Conservation (phyloP, 2,888 invertebrate genomes). For the Polydrusus pterygomalis region DNA sequence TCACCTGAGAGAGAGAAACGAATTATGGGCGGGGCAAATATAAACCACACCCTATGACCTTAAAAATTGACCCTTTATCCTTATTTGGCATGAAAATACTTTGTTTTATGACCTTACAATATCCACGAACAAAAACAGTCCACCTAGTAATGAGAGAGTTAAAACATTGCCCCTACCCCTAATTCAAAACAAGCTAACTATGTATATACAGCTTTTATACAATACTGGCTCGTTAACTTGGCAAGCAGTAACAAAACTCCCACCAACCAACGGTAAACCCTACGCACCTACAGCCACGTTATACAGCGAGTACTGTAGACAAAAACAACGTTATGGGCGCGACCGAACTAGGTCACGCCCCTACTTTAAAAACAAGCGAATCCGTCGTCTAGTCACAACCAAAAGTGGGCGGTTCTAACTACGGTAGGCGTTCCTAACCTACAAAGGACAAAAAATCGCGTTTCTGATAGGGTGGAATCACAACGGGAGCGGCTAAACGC, state of each 20-base stretch:
- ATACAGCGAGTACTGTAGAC: not conserved
- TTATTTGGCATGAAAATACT: not conserved
- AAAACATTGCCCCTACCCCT: not conserved
- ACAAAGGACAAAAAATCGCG: slow-evolving; percentile 14
- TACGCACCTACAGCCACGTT: not conserved
- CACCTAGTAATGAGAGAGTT: not conserved
- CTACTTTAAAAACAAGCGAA: not conserved
- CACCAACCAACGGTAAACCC: no score
- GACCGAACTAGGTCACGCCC: not conserved
- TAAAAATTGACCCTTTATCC: no score
- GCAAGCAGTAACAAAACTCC: no score
- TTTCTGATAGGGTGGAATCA: slow-evolving; percentile 18
- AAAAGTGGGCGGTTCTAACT: slow-evolving; percentile 23
- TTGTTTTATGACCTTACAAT: not conserved
- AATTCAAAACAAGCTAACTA: not conserved
- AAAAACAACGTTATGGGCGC: not conserved
- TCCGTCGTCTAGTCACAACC: slow-evolving; percentile 39
- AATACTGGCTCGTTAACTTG: no score
- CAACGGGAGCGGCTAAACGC: slow-evolving; percentile 55
- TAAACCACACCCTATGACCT: no score
- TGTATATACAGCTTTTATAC: not conserved
- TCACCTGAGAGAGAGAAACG: no score
- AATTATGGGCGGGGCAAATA: no score
- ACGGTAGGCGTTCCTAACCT: slow-evolving; percentile 28
- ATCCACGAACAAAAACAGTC: not conserved